These are phyloP conservation scores for Barnardius zonarius DNA, from an alignment of 2,113 vertebrate species.

Conservation along the genomic window DNA sequence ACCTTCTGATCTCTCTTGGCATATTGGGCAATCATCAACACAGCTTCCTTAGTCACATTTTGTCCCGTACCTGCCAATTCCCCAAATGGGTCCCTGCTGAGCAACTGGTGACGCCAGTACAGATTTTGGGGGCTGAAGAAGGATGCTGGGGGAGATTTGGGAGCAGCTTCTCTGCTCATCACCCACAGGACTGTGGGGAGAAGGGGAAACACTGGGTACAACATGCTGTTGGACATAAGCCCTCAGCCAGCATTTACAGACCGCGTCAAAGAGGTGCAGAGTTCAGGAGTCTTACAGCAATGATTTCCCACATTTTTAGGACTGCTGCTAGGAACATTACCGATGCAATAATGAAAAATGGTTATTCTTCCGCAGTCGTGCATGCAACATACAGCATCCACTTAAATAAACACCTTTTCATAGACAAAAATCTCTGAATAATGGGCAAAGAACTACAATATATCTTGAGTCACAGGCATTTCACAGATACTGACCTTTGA, in stretches of 20 bases:
- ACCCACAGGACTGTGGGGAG: background rate
- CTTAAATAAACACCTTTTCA: background rate
- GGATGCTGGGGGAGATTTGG: background rate
- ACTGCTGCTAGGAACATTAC: background rate
- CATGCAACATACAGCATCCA: background rate
- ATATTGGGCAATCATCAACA: fast-evolving
- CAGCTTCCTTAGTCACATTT: background rate
- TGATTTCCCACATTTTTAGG: background rate
- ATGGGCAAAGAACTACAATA: background rate
- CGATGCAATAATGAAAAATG: background rate
- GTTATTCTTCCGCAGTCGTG: background rate
- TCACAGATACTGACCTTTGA: constrained; percentile 41
- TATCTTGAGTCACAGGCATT: background rate
- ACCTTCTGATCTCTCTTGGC: background rate
- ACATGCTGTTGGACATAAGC: background rate
- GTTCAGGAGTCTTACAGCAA: background rate
- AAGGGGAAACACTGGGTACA: background rate
- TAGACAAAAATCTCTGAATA: background rate
- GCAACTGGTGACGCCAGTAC: too few species aligned
- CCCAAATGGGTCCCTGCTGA: fast-evolving
- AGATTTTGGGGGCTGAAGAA: background rate
- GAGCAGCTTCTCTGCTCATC: background rate
- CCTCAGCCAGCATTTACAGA: fast-evolving
- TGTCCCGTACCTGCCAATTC: background rate
- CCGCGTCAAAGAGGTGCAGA: background rate